Conservation (phyloP, 2,888 invertebrate genomes). For the Zootermopsis nevadensis region DNA sequence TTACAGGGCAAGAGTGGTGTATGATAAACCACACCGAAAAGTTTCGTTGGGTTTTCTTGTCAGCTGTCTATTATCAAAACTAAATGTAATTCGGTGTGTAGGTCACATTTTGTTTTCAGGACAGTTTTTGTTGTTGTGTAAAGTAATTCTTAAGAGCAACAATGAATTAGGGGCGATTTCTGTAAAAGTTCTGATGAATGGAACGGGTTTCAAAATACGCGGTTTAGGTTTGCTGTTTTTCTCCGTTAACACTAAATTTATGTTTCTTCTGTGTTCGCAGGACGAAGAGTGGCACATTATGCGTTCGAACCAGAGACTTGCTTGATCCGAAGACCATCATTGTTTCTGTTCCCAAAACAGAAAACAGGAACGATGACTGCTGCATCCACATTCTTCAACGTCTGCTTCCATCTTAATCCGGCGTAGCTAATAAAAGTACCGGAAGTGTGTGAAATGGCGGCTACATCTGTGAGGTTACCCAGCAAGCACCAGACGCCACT, state of each 20-base stretch:
- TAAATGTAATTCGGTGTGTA: no score
- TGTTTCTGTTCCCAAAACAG: background rate
- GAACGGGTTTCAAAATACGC: no score
- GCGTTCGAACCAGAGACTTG: background rate
- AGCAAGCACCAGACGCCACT: slow-evolving; percentile 48
- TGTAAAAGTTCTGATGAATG: no score
- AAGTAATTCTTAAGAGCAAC: no score
- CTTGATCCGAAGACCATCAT: background rate
- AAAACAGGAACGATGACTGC: background rate
- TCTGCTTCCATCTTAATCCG: background rate
- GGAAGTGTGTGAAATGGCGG: slow-evolving; percentile 41
- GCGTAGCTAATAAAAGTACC: background rate
- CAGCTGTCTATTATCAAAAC: no score
- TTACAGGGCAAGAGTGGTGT: no score
- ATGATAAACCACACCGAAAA: no score
- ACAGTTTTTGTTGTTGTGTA: no score
- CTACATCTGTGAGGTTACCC: slow-evolving; percentile 45
- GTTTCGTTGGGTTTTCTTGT: no score
- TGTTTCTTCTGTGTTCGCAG: slow-evolving; percentile 10
- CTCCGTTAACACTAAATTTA: background rate
- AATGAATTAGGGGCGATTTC: no score
- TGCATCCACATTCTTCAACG: background rate
- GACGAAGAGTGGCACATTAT: background rate
- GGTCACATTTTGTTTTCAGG: no score
- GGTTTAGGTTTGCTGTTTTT: no score